Evolutionary conservation across 2,888 invertebrate species (phyloP).

Genomic region (Liposcelis brunnea): DNA sequence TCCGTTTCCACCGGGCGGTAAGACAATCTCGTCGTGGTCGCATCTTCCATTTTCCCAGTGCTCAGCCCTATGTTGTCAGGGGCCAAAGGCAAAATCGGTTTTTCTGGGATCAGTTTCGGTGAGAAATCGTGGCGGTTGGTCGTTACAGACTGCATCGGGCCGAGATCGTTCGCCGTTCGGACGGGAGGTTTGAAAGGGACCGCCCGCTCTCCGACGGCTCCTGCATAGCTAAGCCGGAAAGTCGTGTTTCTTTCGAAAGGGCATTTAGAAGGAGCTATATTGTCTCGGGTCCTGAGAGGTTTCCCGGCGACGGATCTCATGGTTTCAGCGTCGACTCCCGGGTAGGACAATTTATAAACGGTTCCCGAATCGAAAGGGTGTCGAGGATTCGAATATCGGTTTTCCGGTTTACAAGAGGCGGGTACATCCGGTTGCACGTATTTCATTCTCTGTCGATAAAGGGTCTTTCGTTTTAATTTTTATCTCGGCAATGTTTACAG

Average conservation of each 20-base stretch:
- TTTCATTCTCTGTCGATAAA: background rate
- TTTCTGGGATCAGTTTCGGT: background rate
- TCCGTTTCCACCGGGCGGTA: background rate
- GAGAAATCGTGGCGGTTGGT: conserved; percentile 2
- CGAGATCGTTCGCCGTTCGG: no score
- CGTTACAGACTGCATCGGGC: background rate
- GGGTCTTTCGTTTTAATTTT: background rate
- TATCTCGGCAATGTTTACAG: no score
- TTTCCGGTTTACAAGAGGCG: background rate
- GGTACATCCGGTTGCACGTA: background rate
- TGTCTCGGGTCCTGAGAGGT: background rate
- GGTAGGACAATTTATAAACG: conserved; percentile 2
- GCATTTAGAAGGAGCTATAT: no score
- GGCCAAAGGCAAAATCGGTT: no score
- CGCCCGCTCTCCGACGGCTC: no score
- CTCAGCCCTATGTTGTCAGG: background rate
- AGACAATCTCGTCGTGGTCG: background rate
- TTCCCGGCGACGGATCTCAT: background rate
- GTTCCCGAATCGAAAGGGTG: background rate
- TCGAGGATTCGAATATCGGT: background rate
- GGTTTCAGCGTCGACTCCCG: conserved; percentile 1
- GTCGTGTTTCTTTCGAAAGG: background rate
- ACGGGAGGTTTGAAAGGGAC: no score
- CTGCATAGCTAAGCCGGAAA: background rate
- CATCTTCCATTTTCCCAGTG: background rate